These are phyloP conservation scores for Aurelia aurita DNA, from an alignment of 30 jellyfish, hydroid and myxozoan genomes.

Conservation along the genomic window DNA sequence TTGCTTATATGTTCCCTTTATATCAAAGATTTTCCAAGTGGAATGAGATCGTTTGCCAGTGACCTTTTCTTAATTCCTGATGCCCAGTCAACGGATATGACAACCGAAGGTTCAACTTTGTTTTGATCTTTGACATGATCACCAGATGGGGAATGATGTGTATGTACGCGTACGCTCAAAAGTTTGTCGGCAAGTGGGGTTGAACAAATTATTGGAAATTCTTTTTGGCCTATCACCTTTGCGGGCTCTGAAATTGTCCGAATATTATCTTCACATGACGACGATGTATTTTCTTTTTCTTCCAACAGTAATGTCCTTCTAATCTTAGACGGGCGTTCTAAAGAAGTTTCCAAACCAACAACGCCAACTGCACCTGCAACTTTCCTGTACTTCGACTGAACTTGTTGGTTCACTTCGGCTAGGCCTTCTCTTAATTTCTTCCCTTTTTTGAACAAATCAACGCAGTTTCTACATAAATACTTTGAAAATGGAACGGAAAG, in stretches of 20 bases:
- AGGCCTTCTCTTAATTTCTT: constrained; percentile 3
- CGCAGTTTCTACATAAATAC: constrained; percentile 5
- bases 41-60: constrained; percentile 12
- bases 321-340: background rate
- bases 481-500: constrained; percentile 2
- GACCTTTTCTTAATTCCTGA: constrained; percentile 1
- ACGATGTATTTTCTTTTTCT: background rate
- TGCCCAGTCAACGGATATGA: constrained; percentile 24
- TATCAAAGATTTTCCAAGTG: constrained; percentile 30
- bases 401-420: constrained; percentile 7
- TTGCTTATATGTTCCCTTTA: constrained; percentile 31
- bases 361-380: constrained; percentile 3
- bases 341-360: background rate
- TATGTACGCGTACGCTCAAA: background rate
- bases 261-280: background rate
- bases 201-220: background rate
- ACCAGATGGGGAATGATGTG: background rate
- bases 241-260: background rate
- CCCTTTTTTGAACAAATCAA: constrained; percentile 15
- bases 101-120: constrained; percentile 3
- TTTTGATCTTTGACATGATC: background rate
- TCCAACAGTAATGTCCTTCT: constrained; percentile 7
- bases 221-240: background rate
- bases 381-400: background rate
- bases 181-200: background rate